Evolutionary conservation across 2,888 invertebrate genomes (phyloP).

Genomic region (Phorcus lineatus): DNA sequence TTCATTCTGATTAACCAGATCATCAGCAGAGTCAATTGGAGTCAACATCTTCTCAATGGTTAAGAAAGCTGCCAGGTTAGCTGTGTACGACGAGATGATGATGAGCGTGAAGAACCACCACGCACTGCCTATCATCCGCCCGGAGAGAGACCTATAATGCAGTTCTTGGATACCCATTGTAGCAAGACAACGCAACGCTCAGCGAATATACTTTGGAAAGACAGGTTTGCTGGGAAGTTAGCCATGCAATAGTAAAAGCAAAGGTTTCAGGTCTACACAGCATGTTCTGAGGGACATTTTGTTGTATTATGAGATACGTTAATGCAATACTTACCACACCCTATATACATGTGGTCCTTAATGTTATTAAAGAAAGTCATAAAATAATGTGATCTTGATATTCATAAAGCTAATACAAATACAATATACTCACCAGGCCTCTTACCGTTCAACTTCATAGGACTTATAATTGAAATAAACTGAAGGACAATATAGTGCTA

Average conservation of each 20-base stretch:
- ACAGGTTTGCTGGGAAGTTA: not conserved
- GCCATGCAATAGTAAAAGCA: not conserved
- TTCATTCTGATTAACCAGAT: slow-evolving; percentile 95
- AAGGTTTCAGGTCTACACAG: not conserved
- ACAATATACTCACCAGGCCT: no score
- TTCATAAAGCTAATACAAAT: no score
- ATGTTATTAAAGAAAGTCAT: no score
- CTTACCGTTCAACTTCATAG: no score
- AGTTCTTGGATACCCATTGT: not conserved
- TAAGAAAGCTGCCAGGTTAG: slow-evolving; percentile 75
- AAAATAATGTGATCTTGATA: no score
- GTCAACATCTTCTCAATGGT: slow-evolving; percentile 75
- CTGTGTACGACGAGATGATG: slow-evolving; percentile 76
- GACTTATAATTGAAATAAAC: not conserved
- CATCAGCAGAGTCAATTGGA: slow-evolving; percentile 96
- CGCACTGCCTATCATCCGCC: slow-evolving; percentile 75
- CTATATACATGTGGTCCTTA: no score
- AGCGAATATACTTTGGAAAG: no score
- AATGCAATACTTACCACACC: no score
- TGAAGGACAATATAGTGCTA: not conserved
- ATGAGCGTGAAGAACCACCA: slow-evolving; percentile 77
- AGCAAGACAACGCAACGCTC: no score
- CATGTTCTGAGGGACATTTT: no score
- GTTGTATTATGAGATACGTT: no score
- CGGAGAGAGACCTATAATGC: slow-evolving; percentile 70